Evolutionary conservation across 2,888 invertebrate species (phyloP), one percentile per base, ranked within the genome.

Genomic region (Trachelus iudaicus): DNA sequence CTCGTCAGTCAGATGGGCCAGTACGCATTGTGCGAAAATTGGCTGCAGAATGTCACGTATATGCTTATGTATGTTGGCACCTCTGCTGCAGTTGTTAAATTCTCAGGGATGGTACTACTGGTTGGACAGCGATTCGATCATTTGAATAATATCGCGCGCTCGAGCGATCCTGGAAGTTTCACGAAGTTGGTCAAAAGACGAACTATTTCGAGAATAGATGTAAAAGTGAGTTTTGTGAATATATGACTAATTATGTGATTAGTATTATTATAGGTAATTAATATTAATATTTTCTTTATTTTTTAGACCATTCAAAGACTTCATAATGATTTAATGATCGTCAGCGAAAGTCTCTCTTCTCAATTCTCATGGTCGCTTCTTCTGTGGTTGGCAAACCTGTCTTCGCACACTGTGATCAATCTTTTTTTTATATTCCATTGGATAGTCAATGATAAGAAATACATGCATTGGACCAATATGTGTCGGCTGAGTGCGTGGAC

Each of bases 51-150:
- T 76, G 11, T 88, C 11, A 77, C 84, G 13, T 91, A 91, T 76
- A 75, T 90, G 85, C 4, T 85, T 6, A 75, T 84, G 1, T 90
- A 91, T 80, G 31, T 90, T 3, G 87, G 85, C 4, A 81, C 84
- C 9, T 85, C 84, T 3, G 33, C 87, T 0, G 82, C 87, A 11
- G 79, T 89, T 0, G 83, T 83, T 77, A 90, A 91, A 71, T 89
- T 89, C 69, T 80, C 85, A 31, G 89, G 89, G 0, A 69, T 90
- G n/a, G 79, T 80, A 0, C 77, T 84, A 40, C 75, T 90, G 34
- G 79, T 91, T 12, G 90, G 88, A 0, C 88, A 89, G 75, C 83
- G 91, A 0, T 91, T 91, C 79, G 77, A 79, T 13, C 87, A 87
- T 69, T 82, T 91, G 13, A 91, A 89, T 71, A 69, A 79, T 30